Evolutionary conservation across 1,140 invertebrate species (phyloP).

Genomic region (Scylla paramamosain): DNA sequence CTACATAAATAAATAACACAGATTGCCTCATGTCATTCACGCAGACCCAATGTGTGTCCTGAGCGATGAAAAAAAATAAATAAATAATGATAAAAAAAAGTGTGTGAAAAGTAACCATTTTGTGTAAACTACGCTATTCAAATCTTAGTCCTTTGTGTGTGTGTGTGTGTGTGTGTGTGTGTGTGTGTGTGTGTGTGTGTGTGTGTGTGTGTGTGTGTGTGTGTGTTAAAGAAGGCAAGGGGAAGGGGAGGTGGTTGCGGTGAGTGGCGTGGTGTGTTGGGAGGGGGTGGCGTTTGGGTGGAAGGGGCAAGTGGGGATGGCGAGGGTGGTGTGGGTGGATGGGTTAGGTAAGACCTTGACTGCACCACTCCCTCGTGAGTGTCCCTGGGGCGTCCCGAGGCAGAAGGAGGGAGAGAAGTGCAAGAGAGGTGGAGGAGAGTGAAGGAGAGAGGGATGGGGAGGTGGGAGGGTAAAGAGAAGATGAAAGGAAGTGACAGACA

Average conservation of each 20-base stretch:
- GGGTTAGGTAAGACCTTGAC: slow-evolving; percentile 8
- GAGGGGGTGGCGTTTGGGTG: neutral
- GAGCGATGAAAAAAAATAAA: too few relatives aligned
- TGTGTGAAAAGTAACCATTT: too few relatives aligned
- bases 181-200: slow-evolving; percentile 20
- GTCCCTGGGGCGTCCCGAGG: neutral
- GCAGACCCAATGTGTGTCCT: too few relatives aligned
- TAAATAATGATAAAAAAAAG: too few relatives aligned
- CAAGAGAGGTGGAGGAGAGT: neutral
- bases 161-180: neutral
- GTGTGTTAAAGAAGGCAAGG: neutral
- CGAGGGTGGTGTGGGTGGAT: neutral
- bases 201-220: slow-evolving; percentile 1
- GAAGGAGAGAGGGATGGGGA: neutral
- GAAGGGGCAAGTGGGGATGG: neutral
- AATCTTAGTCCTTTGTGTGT: too few relatives aligned
- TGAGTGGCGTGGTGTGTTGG: neutral
- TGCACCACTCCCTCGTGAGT: slow-evolving; percentile 7
- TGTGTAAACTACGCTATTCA: too few relatives aligned
- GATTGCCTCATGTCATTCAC: too few relatives aligned
- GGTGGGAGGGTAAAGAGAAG: too few relatives aligned
- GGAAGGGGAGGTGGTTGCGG: neutral
- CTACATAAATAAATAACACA: too few relatives aligned
- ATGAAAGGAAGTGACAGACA: neutral
- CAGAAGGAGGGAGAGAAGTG: neutral